Evolutionary conservation across 2,797 vertebrate species (phyloP), one percentile per base, ranked within the genome.

Genomic region (Galaxias olidus): DNA sequence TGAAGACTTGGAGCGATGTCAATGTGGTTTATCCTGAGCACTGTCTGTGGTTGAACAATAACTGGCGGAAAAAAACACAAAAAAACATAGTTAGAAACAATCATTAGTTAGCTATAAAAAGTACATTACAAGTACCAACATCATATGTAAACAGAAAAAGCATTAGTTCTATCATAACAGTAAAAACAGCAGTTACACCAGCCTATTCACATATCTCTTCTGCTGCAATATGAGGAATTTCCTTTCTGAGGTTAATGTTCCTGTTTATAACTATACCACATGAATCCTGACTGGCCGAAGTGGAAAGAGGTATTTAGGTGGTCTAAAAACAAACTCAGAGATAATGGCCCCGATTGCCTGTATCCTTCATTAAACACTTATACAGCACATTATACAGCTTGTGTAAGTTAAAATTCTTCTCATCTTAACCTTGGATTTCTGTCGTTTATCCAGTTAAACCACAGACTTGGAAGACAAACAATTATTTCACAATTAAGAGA

Each of bases 21-120:
- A 0, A 94, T 87, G 70, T 72, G 82, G 83, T 94, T 94, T 63
- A 94, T 92, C 67, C 93, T 76, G 4, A 94, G 91, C 44, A 94
- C 6, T 0, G 91, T 93, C 86, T 94, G 93, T 0, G 92, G 85
- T 40, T 56, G 78, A 43, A 73, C 2, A 0, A 79, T 82, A 59
- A 92, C 93, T 94, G 84, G 12, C 76, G 88, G 86, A 49, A 11
- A 51, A 81, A 70, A 48, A 40, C n/a, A n/a, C n/a, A 44, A 45
- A 61, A 43, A 63, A 59, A 55, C 7, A 46, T n/a, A 11, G 63
- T 56, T n/a, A 50, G 30, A 54, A 20, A 15, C n/a, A 1, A 46
- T 0, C 0, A 47, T 5, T 14, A 11, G 1, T 0, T 13, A 55
- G 8, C 17, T 40, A 6, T 56, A 8, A 7, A n/a, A 11, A 41